phyloP scores from a whole-genome alignment of 2,797 vertebrate species.

The Poeciliopsis presidionis region DNA sequence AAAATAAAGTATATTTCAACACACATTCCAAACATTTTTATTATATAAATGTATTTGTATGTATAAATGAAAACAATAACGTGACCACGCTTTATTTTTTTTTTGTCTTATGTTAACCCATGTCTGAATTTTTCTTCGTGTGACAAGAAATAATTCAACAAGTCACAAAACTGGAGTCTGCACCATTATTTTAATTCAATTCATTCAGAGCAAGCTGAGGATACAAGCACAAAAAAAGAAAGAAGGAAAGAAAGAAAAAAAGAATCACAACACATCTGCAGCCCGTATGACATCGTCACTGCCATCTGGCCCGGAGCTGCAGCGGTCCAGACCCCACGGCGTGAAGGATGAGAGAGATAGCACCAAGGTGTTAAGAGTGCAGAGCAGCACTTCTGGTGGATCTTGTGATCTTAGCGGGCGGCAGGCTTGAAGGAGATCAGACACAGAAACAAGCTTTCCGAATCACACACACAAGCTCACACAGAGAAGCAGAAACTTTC shows the following conservation, averaged over 20 bases:
- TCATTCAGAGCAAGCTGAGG: slow-evolving; percentile 90
- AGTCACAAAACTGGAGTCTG: slow-evolving; percentile 33
- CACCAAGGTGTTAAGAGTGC: slow-evolving; percentile 81
- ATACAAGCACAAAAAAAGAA: slow-evolving; percentile 85
- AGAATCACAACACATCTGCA: slow-evolving; percentile 82
- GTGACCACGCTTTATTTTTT: background rate
- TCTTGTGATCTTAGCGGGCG: slow-evolving; percentile 53
- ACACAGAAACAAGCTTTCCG: slow-evolving; percentile 17
- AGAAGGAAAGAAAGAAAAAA: slow-evolving; percentile 38
- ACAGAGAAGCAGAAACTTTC: slow-evolving; percentile 51
- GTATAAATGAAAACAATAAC: background rate
- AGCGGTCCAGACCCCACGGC: slow-evolving; percentile 72
- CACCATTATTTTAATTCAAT: slow-evolving; percentile 88
- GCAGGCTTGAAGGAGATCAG: slow-evolving; percentile 60
- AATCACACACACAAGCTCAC: slow-evolving; percentile 19
- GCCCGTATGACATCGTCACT: slow-evolving; percentile 77
- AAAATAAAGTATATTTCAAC: background rate
- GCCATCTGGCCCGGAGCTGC: slow-evolving; percentile 47
- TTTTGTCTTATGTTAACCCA: too few relatives aligned
- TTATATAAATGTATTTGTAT: background rate
- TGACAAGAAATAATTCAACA: slow-evolving; percentile 10
- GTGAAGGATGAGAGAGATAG: slow-evolving; percentile 79
- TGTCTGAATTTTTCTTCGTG: background rate
- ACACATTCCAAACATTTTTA: background rate
- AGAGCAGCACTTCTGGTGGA: slow-evolving; percentile 75